Base-by-base conservation (phyloP, 2,797 vertebrate genomes). In the Paratrypauchen microcephalus region DNA sequence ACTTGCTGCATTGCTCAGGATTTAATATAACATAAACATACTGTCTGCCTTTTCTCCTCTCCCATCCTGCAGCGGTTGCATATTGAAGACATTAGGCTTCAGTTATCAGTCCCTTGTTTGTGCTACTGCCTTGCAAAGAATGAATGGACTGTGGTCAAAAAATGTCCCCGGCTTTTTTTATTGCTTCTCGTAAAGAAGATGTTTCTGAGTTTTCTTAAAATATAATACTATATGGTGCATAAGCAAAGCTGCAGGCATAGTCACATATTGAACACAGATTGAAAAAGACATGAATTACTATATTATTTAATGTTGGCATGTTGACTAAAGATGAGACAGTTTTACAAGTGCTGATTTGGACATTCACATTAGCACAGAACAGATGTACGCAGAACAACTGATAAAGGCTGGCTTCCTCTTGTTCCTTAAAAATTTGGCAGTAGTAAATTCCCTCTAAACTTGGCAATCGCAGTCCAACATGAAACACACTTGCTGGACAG, bases 401-500 rank as follows among this genome's bases (percentile, higher is more conserved):
- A 78, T 76, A 62, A 70, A 68, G 63, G 41, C 80, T 73, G 66
- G 83, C 81, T 82, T 83, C 79, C 71, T 69, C 66, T 73, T 84
- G 78, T 78, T 26, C 81, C 79, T 80, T 70, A 85, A 88, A 83
- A 90, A 85, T 86, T 84, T 93, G 86, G 87, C 87, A 78, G 81
- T 70, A 71, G 71, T 86, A 83, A 83, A 89, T 87, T 68, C 75
- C 80, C 73, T 15, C 59, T 76, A 47, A 83, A 86, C 75, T 89
- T 93, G 91, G 92, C 87, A 83, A 87, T 59, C 70, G 76, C 67
- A 73, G 72, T 83, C 84, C 83, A 85, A 68, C 68, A 76, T 83
- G 74, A 84, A 87, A 87, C 89, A 85, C 85, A 87, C 79, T 90
- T 92, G 86, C 79, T 91, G 87, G 82, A 84, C 73, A 75, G 76